These are phyloP conservation scores for Cichladusa arquata DNA, from an alignment of 2,113 vertebrate genomes.

Conservation along the genomic window DNA sequence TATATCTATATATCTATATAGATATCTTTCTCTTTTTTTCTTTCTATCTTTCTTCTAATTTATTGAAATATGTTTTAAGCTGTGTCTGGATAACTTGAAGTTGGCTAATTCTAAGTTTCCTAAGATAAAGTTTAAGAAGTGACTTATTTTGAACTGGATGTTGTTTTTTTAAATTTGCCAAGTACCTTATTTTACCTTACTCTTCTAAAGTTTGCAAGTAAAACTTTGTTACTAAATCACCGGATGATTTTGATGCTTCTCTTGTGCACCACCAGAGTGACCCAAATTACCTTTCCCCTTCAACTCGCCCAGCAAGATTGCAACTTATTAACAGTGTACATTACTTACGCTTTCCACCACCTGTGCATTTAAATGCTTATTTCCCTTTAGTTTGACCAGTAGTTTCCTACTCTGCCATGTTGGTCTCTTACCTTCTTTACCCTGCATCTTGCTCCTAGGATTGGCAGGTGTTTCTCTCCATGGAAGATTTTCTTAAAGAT, in stretches of 20 bases:
- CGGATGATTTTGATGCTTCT: neutral
- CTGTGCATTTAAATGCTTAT: neutral
- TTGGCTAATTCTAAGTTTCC: neutral
- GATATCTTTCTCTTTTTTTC: neutral
- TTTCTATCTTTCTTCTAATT: neutral
- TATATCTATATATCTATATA: too few relatives aligned
- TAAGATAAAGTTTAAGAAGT: neutral
- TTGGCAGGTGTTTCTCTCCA: neutral
- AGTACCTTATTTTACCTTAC: neutral
- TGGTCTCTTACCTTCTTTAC: neutral
- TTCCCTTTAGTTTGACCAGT: neutral
- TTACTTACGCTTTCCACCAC: neutral
- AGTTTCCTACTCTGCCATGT: neutral
- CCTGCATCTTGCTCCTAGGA: neutral
- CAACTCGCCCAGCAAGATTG: neutral
- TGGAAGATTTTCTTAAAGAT: neutral
- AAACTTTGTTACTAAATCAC: neutral
- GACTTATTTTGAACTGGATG: neutral
- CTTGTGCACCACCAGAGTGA: neutral
- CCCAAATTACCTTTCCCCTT: neutral
- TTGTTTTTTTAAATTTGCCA: neutral
- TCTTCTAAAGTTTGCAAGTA: neutral
- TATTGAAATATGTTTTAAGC: neutral
- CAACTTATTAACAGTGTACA: fast-evolving
- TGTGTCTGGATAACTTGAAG: neutral